Percentiles rank a stretch among this genome's conserved stretches.
phyloP scores from a whole-genome alignment of 2,888 invertebrate species.

The Heteropelma amictum region DNA sequence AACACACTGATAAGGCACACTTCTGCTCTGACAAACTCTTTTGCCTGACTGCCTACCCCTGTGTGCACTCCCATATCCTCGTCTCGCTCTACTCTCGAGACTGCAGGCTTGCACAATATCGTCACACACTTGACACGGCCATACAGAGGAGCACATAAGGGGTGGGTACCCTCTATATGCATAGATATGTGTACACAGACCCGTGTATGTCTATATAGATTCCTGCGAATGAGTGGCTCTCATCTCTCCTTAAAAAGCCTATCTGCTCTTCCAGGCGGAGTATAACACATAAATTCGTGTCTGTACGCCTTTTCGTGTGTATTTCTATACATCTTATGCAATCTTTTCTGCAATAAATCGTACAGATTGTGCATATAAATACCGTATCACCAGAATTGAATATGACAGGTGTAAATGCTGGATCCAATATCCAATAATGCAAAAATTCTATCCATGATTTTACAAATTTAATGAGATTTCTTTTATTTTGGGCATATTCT shows the following conservation, averaged over 20 bases:
- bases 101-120: constrained; percentile 57
- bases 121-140: constrained; percentile 54
- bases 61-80: constrained; percentile 14
- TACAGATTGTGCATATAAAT: no score
- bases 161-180: background rate
- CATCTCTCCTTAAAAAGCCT: constrained; percentile 36
- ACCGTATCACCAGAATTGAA: no score
- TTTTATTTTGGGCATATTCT: no score
- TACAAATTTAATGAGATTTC: no score
- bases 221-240: constrained; percentile 30
- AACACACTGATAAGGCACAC: constrained; percentile 54
- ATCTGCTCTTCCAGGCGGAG: constrained; percentile 29
- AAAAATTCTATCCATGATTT: no score
- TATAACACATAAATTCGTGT: background rate
- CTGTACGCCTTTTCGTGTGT: background rate
- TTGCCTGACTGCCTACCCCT: constrained; percentile 15
- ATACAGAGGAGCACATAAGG: constrained; percentile 30
- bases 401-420: no score
- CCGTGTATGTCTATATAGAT: background rate
- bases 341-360: no score
- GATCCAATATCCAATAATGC: no score
- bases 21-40: constrained; percentile 47
- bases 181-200: background rate
- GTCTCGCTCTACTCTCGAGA: constrained; percentile 49
- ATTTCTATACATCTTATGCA: constrained; percentile 1